A percentile compares a stretch with the other conserved stretches of the same genome.
phyloP scores from a whole-genome alignment of 2,888 invertebrate genomes.

The Nomada lathburiana region DNA sequence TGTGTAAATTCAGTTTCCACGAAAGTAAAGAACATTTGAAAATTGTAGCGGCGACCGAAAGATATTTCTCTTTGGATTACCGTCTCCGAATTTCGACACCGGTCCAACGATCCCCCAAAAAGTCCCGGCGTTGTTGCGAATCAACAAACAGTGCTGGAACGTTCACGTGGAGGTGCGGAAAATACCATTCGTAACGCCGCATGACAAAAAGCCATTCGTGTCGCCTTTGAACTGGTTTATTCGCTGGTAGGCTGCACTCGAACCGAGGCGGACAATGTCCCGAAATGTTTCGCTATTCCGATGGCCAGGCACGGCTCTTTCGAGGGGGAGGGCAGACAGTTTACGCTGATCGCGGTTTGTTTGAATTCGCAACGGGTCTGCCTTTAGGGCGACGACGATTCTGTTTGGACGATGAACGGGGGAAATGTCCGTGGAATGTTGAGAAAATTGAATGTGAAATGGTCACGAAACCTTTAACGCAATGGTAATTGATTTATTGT shows the following conservation, averaged over 20 bases:
- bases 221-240: not conserved
- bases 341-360: constrained; percentile 9
- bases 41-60: too few species aligned
- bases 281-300: not conserved
- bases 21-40: too few species aligned
- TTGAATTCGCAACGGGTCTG: not conserved
- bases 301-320: not conserved
- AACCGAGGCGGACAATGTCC: not conserved
- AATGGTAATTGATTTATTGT: not conserved
- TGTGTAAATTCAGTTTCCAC: too few species aligned
- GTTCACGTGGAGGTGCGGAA: not conserved
- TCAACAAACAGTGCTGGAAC: not conserved
- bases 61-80: not conserved
- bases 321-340: not conserved
- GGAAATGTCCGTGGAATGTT: constrained; percentile 16
- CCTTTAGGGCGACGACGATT: not conserved
- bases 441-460: not conserved
- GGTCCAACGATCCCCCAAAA: not conserved
- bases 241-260: not conserved
- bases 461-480: constrained; percentile 2
- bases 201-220: constrained; percentile 3
- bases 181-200: constrained; percentile 8
- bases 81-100: not conserved
- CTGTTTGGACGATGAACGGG: not conserved
- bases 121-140: not conserved